A percentile compares a stretch with the other conserved stretches of the same genome.
Conservation (phyloP, 2,888 invertebrate species). For the Metallyticus violacea region DNA sequence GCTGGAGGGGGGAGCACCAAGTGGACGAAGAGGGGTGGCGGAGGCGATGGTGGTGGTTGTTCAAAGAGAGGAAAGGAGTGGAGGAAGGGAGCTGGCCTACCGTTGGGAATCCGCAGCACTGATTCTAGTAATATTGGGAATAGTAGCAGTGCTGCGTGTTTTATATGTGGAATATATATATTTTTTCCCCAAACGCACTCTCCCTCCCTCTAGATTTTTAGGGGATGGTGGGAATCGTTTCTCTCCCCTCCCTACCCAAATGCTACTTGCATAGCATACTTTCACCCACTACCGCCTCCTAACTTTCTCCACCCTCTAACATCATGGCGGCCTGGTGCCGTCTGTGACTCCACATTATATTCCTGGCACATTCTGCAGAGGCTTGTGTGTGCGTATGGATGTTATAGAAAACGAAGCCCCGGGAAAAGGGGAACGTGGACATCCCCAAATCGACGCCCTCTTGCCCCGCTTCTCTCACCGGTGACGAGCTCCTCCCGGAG, state of each 20-base stretch:
- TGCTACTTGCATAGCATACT: background rate
- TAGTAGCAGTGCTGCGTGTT: background rate
- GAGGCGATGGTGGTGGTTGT: background rate
- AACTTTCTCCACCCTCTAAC: background rate
- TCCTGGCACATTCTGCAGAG: background rate
- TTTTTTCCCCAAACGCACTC: background rate
- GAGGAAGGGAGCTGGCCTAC: background rate
- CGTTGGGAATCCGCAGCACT: background rate
- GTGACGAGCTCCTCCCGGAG: background rate
- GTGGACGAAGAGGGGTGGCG: background rate
- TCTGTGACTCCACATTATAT: background rate
- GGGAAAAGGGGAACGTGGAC: conserved; percentile 11
- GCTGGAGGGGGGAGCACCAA: background rate
- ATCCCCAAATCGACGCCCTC: conserved; percentile 1
- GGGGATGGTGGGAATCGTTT: background rate
- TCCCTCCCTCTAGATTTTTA: background rate
- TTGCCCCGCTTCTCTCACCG: background rate
- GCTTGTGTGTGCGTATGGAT: conserved; percentile 15
- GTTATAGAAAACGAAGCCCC: background rate
- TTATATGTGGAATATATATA: background rate
- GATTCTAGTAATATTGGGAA: background rate
- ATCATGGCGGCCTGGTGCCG: background rate
- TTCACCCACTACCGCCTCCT: background rate
- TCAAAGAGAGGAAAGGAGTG: background rate
- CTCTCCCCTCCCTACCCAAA: background rate